Base-by-base conservation (phyloP, 1,140 invertebrate species). In the Achatina immaculata region DNA sequence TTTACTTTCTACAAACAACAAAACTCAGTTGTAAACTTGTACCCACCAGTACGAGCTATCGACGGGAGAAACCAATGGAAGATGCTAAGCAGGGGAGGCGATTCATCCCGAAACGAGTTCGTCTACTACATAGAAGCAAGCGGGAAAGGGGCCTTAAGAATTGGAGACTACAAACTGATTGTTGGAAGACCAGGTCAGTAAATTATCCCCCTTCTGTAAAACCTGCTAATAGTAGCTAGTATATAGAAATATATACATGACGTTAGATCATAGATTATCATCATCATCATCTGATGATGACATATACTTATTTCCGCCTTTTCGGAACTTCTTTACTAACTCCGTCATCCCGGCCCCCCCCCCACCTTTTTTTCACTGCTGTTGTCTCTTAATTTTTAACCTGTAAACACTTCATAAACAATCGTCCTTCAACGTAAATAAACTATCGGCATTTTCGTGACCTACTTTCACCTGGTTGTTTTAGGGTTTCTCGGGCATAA, bases 51-150 rank as follows among this genome's bases (percentile, higher is more conserved):
- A 65, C 19, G 16, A 6, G 78, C 79, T 21, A 84, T 84, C 6
- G 85, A 85, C 69, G 85, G 85, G 0, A 58, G 80, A n/a, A 85
- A 80, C 75, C 85, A 84, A 43, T 85, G 85, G 85, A 16, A 58
- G 0, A 84, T 79, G 65, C n/a, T 84, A 31, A 84, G 65, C 45
- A 55, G 43, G 24, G 81, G 80, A 1, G 7, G 11, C 6, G 28
- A 24, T 38, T 83, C 81, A 16, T 21, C 40, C 0, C 55, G 85
- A 16, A 21, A 65, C 6, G 85, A 83, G 71, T 83, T 85, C 51
- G 81, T 84, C 38, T 84, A 85, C 69, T 80, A 84, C 69, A 84
- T 85, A 0, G 83, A 81, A 24, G 45, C 80, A 6, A n/a, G 71
- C 7, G 78, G 74, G 24, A 82, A 83, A n/a, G 83, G 82, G 45